Evolutionary conservation across 2,888 invertebrate species (phyloP).

Genomic region (Temnothorax rugatulus): DNA sequence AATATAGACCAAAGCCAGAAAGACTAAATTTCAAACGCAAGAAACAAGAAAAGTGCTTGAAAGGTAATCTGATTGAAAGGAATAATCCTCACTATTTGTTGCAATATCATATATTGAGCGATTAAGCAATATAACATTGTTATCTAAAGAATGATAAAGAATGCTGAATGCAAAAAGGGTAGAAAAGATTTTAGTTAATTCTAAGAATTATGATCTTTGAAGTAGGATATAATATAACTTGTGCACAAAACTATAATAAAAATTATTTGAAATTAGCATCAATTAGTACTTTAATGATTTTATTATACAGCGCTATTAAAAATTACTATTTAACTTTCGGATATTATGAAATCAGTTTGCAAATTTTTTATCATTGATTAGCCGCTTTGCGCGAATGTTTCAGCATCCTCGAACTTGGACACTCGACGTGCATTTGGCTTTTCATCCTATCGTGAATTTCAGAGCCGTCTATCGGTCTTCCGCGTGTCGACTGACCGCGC

Average conservation of each 20-base stretch:
- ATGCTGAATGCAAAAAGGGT: neutral
- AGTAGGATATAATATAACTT: neutral
- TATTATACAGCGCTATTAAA: neutral
- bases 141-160: neutral
- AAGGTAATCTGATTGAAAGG: neutral
- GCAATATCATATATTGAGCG: neutral
- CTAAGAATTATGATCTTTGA: neutral
- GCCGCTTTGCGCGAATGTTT: constrained; percentile 1
- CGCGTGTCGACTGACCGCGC: constrained; percentile 52
- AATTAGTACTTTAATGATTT: neutral
- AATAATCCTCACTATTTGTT: neutral
- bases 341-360: neutral
- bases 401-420: neutral
- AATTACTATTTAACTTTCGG: neutral
- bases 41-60: neutral
- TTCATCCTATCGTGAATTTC: constrained; percentile 30
- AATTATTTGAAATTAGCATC: neutral
- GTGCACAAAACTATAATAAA: neutral
- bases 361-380: neutral
- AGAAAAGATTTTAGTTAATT: neutral
- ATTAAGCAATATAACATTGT: too few species aligned
- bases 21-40: constrained; percentile 25
- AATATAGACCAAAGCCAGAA: constrained; percentile 13
- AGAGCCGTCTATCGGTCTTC: constrained; percentile 49
- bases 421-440: constrained; percentile 7